Conservation (phyloP, 2,797 vertebrate species). For the Argya squamiceps region DNA sequence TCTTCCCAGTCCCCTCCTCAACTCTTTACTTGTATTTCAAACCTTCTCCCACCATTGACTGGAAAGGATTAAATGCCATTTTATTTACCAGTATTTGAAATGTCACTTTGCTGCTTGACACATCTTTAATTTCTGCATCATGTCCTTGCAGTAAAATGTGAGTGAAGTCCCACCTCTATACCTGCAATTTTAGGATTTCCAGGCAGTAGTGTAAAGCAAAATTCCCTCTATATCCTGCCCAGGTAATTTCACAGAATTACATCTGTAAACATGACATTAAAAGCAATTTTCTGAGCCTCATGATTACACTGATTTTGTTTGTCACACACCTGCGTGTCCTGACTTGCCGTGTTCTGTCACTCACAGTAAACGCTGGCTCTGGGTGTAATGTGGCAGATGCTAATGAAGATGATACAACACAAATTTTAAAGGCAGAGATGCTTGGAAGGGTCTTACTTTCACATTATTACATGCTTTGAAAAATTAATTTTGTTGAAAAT, state of each 20-base stretch:
- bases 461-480: not conserved
- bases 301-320: slow-evolving; percentile 73
- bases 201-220: not conserved
- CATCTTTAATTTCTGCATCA: not conserved
- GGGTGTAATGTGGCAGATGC: slow-evolving; percentile 40
- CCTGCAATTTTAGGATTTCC: slow-evolving; percentile 3
- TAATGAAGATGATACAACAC: slow-evolving; percentile 17
- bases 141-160: not conserved
- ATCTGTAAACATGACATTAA: slow-evolving; percentile 64
- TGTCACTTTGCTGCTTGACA: not conserved
- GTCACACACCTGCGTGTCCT: slow-evolving; percentile 60
- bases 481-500: not conserved
- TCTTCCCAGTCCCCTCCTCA: not conserved
- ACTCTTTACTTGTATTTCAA: not conserved
- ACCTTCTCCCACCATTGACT: not conserved
- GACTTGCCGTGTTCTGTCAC: slow-evolving; percentile 34
- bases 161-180: not conserved
- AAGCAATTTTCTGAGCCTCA: slow-evolving; percentile 60
- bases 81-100: not conserved
- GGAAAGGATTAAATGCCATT: not conserved
- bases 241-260: slow-evolving; percentile 62
- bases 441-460: not conserved
- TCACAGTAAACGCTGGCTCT: slow-evolving; percentile 29
- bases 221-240: slow-evolving; percentile 53
- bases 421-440: not conserved